Percentiles rank a stretch among this genome's conserved stretches.
Conservation (phyloP, 1,140 invertebrate species). For the Bombus picipes region DNA sequence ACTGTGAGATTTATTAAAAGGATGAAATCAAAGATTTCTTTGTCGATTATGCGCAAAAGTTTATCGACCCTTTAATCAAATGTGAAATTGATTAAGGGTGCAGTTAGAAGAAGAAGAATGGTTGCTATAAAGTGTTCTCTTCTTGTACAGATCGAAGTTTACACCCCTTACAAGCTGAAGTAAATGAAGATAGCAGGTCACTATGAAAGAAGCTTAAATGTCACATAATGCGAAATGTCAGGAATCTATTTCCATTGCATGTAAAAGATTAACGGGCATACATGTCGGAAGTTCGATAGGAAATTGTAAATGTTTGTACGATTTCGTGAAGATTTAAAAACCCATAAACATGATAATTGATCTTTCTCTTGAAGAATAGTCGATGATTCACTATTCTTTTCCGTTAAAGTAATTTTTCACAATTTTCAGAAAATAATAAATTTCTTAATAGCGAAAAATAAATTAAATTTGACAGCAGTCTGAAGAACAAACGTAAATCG, state of each 20-base stretch:
- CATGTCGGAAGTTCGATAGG: constrained; percentile 45
- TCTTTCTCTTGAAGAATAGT: background rate
- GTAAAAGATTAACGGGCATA: constrained; percentile 56
- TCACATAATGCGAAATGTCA: constrained; percentile 63
- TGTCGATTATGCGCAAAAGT: background rate
- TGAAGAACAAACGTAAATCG: background rate
- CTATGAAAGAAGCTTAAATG: constrained; percentile 52
- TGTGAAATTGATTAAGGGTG: background rate
- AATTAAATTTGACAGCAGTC: background rate
- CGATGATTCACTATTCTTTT: no score
- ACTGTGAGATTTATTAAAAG: background rate
- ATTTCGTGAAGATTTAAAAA: background rate
- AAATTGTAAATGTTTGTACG: constrained; percentile 1
- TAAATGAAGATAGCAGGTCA: constrained; percentile 55
- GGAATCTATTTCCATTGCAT: constrained; percentile 60
- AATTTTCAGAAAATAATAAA: background rate
- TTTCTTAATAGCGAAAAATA: background rate
- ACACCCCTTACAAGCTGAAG: background rate
- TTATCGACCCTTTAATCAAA: background rate
- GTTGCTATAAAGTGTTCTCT: constrained; percentile 8
- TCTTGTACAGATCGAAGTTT: constrained; percentile 30
- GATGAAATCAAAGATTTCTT: background rate
- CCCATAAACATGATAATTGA: background rate
- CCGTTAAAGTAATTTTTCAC: no score
- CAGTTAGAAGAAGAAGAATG: background rate